These are phyloP conservation scores for Drosophila sproati DNA, from an alignment of 1,140 invertebrate genomes.

Conservation along the genomic window DNA sequence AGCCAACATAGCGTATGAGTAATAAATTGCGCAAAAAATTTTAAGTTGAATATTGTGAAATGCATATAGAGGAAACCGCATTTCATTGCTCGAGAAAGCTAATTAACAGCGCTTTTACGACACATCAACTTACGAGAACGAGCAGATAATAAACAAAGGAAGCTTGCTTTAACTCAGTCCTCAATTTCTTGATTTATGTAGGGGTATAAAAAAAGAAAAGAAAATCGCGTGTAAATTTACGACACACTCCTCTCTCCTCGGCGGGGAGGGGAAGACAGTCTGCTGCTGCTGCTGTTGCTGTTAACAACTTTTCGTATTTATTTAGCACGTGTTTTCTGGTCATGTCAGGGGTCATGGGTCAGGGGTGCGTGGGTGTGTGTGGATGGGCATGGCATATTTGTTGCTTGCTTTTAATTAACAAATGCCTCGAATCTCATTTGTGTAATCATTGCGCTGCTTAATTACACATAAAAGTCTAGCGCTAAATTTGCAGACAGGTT, in stretches of 20 bases:
- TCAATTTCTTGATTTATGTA: slow-evolving; percentile 25
- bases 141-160: slow-evolving; percentile 33
- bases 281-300: slow-evolving; percentile 26
- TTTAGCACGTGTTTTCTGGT: slow-evolving; percentile 43
- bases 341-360: not conserved
- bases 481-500: slow-evolving; percentile 34
- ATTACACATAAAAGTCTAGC: slow-evolving; percentile 50
- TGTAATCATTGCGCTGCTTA: slow-evolving; percentile 50
- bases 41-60: slow-evolving; percentile 43
- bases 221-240: slow-evolving; percentile 43
- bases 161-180: slow-evolving; percentile 22
- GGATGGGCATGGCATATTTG: slow-evolving; percentile 26
- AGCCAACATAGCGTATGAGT: slow-evolving; percentile 15
- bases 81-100: slow-evolving; percentile 35
- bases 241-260: slow-evolving; percentile 30
- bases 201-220: slow-evolving; percentile 2
- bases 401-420: slow-evolving; percentile 57
- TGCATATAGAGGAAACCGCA: slow-evolving; percentile 36
- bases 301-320: slow-evolving; percentile 50
- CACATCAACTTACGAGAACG: slow-evolving; percentile 34
- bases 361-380: not conserved
- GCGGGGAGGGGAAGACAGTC: slow-evolving; percentile 7
- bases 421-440: slow-evolving; percentile 44
- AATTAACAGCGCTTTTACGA: slow-evolving; percentile 53
- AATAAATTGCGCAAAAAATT: slow-evolving; percentile 32